Percentiles rank a stretch among this genome's conserved stretches.
Evolutionary conservation across 2,797 vertebrate genomes (phyloP).

Genomic region (Crypturellus tataupa): DNA sequence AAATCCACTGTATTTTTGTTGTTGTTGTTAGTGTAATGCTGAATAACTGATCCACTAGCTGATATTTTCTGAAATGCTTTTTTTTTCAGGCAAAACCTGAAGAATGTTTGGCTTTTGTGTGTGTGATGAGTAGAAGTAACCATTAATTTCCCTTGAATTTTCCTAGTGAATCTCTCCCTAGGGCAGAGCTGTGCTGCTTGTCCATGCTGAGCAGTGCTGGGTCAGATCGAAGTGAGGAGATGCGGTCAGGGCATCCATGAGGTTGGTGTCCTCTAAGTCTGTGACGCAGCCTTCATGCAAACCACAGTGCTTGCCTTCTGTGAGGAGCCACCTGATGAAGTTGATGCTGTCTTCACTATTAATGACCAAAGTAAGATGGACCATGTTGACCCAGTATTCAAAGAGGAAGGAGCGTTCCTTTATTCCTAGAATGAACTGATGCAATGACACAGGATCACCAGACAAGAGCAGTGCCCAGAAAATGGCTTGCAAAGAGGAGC

Average conservation of each 20-base stretch:
- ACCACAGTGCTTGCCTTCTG: not conserved
- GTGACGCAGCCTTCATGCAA: not conserved
- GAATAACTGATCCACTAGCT: not conserved
- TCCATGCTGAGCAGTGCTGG: not conserved
- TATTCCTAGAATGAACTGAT: not conserved
- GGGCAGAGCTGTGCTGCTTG: not conserved
- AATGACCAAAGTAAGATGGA: not conserved
- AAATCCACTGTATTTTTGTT: not conserved
- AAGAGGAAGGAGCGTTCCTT: accelerated
- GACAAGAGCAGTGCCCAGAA: not conserved
- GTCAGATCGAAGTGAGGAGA: not conserved
- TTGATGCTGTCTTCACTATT: not conserved
- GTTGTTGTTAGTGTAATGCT: not conserved
- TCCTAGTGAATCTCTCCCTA: not conserved
- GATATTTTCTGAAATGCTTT: not conserved
- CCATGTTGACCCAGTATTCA: not conserved
- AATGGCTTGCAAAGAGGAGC: not conserved
- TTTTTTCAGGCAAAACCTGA: not conserved
- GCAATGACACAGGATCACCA: not conserved
- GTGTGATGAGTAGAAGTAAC: not conserved
- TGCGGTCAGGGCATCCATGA: not conserved
- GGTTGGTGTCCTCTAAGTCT: not conserved
- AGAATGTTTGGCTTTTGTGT: not conserved
- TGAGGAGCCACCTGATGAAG: accelerated
- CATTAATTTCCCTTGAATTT: not conserved